Base-by-base conservation (phyloP, 2,888 invertebrate species). In the Lasioglossum morio region DNA sequence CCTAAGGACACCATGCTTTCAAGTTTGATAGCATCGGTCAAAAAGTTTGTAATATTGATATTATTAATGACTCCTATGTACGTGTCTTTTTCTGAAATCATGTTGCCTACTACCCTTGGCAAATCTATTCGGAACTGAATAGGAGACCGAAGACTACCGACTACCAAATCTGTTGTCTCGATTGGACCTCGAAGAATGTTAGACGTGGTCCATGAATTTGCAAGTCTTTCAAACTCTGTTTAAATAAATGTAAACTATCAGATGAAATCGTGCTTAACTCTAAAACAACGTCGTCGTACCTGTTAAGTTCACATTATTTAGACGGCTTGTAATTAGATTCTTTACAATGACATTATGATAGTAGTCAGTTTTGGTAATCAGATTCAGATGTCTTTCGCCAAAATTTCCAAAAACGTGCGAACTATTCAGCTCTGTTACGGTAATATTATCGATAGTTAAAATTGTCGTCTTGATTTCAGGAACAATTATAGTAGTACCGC, bases 31-130 rank as follows among this genome's bases (percentile, higher is more conserved):
- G 94, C 92, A 81, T 95, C 94, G 7, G 93, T 88, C 16, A 93
- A 85, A 77, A 96, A 91, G 46, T 94, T 88, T 16, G 85, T 79
- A 16, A 96, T 78, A 90, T 95, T 89, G 10, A 95, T 82, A 53
- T 92, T 87, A 87, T 96, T 96, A 48, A 96, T 94, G 1, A 91
- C 93, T n/a, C 95, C 95, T 16, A 95, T 91, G 75, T 91, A 88
- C 37, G 94, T 91, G 74, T 95, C 93, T 72, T 94, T 94, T 75
- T 91, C 90, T 19, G 95, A 91, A 2, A 91, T 91, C 16, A 96
- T 84, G 75, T 92, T 93, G 70, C 82, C 85, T 10, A 92, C 84
- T 81, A 80, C 74, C 4, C 23, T 46, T 4, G 92, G 92, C 27
- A 91, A 78, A 16, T 90, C 75, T 7, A 87, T 53, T 16, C 63